Evolutionary conservation across 23 tunicate genomes (phyloP).

Genomic region (Halocynthia aurantium): DNA sequence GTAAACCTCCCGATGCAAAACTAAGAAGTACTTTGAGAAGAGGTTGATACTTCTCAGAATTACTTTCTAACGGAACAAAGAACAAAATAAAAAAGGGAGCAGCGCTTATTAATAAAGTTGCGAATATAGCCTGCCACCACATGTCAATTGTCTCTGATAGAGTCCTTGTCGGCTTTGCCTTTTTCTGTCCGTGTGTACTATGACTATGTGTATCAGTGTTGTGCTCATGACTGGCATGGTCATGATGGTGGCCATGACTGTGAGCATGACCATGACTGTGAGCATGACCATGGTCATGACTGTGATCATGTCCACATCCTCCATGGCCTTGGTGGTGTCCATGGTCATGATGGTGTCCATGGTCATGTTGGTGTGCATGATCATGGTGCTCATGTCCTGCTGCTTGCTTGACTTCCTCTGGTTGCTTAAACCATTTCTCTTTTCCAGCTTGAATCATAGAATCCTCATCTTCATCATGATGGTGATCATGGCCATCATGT

Average conservation of each 20-base stretch:
- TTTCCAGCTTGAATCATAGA: constrained; percentile 50
- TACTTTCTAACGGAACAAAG: constrained; percentile 87
- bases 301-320: neutral
- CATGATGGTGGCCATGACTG: constrained; percentile 28
- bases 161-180: constrained; percentile 38
- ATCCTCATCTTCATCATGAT: constrained; percentile 36
- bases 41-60: constrained; percentile 89
- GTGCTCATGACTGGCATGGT: neutral
- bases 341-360: constrained; percentile 1
- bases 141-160: constrained; percentile 67
- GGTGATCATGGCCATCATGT: constrained; percentile 46
- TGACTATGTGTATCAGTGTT: constrained; percentile 4
- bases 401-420: constrained; percentile 21
- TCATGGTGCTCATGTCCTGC: constrained; percentile 27
- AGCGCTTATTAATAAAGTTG: constrained; percentile 79
- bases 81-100: constrained; percentile 88
- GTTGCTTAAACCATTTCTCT: constrained; percentile 81
- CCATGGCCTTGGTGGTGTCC: neutral
- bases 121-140: constrained; percentile 91
- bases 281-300: constrained; percentile 25
- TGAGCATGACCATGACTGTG: constrained; percentile 23
- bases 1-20: constrained; percentile 96
- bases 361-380: constrained; percentile 25
- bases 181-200: neutral
- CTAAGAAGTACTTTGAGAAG: constrained; percentile 75